phyloP scores from a whole-genome alignment of 2,888 invertebrate genomes.

The Amphipoea oculea region DNA sequence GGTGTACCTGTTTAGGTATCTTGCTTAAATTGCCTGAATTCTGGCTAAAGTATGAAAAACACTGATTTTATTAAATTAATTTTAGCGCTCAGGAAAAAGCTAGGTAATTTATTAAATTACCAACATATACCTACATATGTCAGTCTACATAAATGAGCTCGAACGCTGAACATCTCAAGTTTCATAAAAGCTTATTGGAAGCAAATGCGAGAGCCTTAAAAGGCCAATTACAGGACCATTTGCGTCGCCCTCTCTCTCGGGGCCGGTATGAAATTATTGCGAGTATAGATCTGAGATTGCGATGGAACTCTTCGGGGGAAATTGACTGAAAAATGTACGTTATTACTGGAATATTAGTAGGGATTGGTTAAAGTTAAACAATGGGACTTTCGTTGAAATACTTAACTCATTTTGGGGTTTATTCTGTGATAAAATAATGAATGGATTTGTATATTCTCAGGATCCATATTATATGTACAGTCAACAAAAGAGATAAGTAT shows the following conservation, averaged over 20 bases:
- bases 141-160: constrained; percentile 34
- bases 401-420: background rate
- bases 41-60: background rate
- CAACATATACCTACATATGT: constrained; percentile 17
- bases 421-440: background rate
- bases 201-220: constrained; percentile 84
- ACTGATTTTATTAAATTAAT: background rate
- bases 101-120: constrained; percentile 33
- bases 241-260: constrained; percentile 76
- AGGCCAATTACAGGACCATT: constrained; percentile 89
- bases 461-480: background rate
- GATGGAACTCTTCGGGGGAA: constrained; percentile 69
- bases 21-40: background rate
- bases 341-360: constrained; percentile 39
- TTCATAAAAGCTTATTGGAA: constrained; percentile 81
- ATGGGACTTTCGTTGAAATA: constrained; percentile 3
- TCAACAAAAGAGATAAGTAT: too few relatives aligned
- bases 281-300: constrained; percentile 77
- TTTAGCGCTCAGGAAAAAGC: background rate
- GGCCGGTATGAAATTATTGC: constrained; percentile 84
- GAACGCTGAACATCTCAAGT: constrained; percentile 70
- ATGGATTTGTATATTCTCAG: background rate
- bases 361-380: constrained; percentile 21
- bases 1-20: background rate
- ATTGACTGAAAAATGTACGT: constrained; percentile 71